Percentiles rank a stretch among this genome's conserved stretches.
Evolutionary conservation across 1,140 invertebrate genomes (phyloP).

Genomic region (Euborellia annulipes): DNA sequence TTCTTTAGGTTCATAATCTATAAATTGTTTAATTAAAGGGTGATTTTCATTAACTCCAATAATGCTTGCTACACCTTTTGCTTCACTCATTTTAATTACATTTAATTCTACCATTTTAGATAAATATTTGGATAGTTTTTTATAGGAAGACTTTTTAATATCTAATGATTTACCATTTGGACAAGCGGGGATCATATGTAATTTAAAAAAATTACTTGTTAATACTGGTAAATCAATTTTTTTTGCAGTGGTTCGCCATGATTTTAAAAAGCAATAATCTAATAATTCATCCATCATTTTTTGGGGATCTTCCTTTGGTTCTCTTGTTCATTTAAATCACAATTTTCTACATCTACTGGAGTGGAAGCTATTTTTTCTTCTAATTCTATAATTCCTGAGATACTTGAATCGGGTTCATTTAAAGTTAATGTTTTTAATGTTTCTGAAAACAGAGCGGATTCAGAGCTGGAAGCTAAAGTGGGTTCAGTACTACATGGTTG

Average conservation of each 20-base stretch:
- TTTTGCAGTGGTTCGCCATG: constrained; percentile 44
- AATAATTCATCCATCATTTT: constrained; percentile 58
- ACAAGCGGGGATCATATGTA: constrained; percentile 58
- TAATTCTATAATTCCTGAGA: background rate
- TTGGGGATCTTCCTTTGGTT: constrained; percentile 27
- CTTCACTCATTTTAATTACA: constrained; percentile 48
- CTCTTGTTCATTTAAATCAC: too few relatives aligned
- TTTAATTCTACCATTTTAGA: constrained; percentile 38
- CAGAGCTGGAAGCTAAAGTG: too few relatives aligned
- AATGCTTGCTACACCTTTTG: constrained; percentile 57
- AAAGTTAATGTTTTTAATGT: too few relatives aligned
- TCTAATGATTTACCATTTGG: constrained; percentile 50
- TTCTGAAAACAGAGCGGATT: too few relatives aligned
- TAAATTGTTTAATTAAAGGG: constrained; percentile 30
- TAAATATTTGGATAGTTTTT: constrained; percentile 75
- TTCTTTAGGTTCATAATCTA: constrained; percentile 26
- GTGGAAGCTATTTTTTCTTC: constrained; percentile 11
- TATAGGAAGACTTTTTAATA: constrained; percentile 76
- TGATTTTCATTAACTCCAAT: constrained; percentile 37
- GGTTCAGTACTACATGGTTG: too few relatives aligned
- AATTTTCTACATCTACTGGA: too few relatives aligned
- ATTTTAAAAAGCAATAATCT: constrained; percentile 59
- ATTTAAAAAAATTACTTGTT: constrained; percentile 61
- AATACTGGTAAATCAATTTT: constrained; percentile 49
- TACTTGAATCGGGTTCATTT: too few relatives aligned